Conservation (phyloP, 2,888 invertebrate genomes). For the Odontothrips loti region DNA sequence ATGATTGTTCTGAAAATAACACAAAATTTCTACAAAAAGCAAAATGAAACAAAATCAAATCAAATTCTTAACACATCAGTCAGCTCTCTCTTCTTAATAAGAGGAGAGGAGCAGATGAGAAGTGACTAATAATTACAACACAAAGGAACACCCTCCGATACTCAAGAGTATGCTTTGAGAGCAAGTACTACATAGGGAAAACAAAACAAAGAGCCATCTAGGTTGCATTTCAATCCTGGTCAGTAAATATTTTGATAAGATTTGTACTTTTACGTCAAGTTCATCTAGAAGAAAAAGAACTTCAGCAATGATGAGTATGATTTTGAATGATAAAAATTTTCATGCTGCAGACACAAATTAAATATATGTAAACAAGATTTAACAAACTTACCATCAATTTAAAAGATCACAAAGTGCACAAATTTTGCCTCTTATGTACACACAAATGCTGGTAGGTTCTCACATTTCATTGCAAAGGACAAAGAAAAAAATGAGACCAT, state of each 20-base stretch:
- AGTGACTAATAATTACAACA: not conserved
- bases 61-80: not conserved
- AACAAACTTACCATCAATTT: conserved; percentile 7
- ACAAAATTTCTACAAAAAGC: not conserved
- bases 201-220: too few species aligned
- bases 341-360: not conserved
- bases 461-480: not conserved
- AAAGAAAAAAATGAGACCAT: not conserved
- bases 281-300: not conserved
- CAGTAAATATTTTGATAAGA: not conserved
- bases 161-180: too few species aligned
- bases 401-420: conserved; percentile 23
- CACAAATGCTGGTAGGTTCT: not conserved
- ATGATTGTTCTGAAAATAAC: not conserved
- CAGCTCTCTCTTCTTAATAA: not conserved
- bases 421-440: conserved; percentile 10
- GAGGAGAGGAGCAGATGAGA: not conserved
- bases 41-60: not conserved
- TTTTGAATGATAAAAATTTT: too few species aligned
- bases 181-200: too few species aligned
- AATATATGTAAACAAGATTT: not conserved
- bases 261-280: conserved; percentile 11
- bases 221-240: not conserved
- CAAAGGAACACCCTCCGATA: too few species aligned
- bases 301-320: not conserved